phyloP scores from a whole-genome alignment of 2,888 invertebrate species.

The Drosophila sordidapex region DNA sequence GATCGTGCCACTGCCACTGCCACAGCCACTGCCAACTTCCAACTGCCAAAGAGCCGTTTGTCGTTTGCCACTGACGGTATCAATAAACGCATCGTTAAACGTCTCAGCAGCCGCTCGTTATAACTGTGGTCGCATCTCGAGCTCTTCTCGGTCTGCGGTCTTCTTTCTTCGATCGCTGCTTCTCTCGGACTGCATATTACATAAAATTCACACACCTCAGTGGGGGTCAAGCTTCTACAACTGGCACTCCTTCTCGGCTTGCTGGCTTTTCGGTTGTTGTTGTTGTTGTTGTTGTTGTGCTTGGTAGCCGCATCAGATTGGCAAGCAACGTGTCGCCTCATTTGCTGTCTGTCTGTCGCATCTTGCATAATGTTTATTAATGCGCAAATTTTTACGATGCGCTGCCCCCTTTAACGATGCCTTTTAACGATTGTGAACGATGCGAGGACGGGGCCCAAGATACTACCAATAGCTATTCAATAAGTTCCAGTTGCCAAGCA shows the following conservation, averaged over 20 bases:
- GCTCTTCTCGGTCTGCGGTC: constrained; percentile 14
- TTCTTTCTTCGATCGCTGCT: constrained; percentile 11
- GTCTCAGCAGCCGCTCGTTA: constrained; percentile 60
- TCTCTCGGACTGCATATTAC: constrained; percentile 44
- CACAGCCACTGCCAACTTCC: neutral
- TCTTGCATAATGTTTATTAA: constrained; percentile 77
- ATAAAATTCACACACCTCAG: constrained; percentile 65
- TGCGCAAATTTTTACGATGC: constrained; percentile 74
- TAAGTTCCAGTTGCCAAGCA: constrained; percentile 37
- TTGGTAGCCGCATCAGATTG: constrained; percentile 29
- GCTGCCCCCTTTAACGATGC: constrained; percentile 69
- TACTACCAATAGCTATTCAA: constrained; percentile 49
- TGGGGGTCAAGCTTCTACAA: constrained; percentile 52
- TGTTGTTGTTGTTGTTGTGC: neutral
- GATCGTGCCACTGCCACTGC: constrained; percentile 15
- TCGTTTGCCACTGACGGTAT: constrained; percentile 37
- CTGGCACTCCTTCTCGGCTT: constrained; percentile 3
- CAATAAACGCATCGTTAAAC: constrained; percentile 76
- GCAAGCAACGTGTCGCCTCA: constrained; percentile 56
- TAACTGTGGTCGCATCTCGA: constrained; percentile 59
- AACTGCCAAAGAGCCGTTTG: neutral
- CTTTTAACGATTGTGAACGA: constrained; percentile 62
- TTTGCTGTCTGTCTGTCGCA: constrained; percentile 56
- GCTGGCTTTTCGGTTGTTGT: neutral
- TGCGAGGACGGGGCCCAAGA: constrained; percentile 31